Conservation (phyloP, 2,888 invertebrate species). For the Latrodectus elegans region DNA sequence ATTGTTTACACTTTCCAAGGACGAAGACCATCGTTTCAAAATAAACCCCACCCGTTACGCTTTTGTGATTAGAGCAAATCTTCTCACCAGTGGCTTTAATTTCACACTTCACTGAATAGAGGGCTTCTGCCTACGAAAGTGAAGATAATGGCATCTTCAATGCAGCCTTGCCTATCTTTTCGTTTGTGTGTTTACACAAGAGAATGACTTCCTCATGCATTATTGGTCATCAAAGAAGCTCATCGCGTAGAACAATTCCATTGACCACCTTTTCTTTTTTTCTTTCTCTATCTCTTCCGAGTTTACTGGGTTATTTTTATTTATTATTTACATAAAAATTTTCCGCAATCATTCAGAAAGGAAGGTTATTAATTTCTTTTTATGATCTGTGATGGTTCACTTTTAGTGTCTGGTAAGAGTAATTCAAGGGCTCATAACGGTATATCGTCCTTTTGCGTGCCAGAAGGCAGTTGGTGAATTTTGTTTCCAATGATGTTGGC, state of each 20-base stretch:
- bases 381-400: not conserved
- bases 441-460: not conserved
- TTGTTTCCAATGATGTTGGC: too few species aligned
- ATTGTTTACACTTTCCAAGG: slow-evolving; percentile 24
- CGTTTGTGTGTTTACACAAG: slow-evolving; percentile 22
- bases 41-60: slow-evolving; percentile 44
- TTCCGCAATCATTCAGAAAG: not conserved
- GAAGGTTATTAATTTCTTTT: not conserved
- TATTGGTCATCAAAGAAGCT: slow-evolving; percentile 43
- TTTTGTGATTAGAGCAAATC: slow-evolving; percentile 17
- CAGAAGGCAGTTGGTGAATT: too few species aligned
- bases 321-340: not conserved
- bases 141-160: slow-evolving; percentile 19
- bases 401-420: not conserved
- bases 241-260: slow-evolving; percentile 28
- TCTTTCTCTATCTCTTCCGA: not conserved
- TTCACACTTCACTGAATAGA: slow-evolving; percentile 33
- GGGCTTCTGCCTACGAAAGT: slow-evolving; percentile 28
- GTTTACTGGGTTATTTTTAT: slow-evolving; percentile 2
- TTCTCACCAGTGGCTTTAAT: slow-evolving; percentile 36
- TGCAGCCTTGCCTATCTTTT: slow-evolving; percentile 35
- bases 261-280: slow-evolving; percentile 22
- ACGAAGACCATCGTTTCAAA: slow-evolving; percentile 21
- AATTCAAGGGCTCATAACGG: not conserved
- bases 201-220: slow-evolving; percentile 41